Conservation (phyloP, 2,888 invertebrate genomes). For the Congeria kusceri region DNA sequence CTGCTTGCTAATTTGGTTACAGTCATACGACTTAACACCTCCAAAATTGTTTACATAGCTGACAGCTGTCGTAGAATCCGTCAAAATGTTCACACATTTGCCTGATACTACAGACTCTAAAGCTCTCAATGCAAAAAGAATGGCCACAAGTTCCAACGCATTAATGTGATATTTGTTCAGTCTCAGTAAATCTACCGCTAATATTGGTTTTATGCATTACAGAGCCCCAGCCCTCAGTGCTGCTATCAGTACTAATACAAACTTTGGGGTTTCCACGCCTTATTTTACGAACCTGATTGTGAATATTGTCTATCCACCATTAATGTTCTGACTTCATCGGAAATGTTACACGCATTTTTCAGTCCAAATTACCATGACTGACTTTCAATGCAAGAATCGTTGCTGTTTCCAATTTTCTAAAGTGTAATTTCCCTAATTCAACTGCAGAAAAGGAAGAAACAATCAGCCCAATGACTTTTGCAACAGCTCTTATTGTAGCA, state of each 20-base stretch:
- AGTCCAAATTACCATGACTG: slow-evolving; percentile 38
- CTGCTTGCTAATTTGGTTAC: slow-evolving; percentile 11
- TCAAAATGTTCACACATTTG: slow-evolving; percentile 34
- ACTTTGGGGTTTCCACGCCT: background rate
- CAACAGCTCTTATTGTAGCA: slow-evolving; percentile 41
- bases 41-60: slow-evolving; percentile 48
- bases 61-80: slow-evolving; percentile 48
- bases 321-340: slow-evolving; percentile 31
- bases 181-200: slow-evolving; percentile 23
- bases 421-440: slow-evolving; percentile 43
- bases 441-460: slow-evolving; percentile 50
- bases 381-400: slow-evolving; percentile 43
- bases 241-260: background rate
- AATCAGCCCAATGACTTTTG: slow-evolving; percentile 43
- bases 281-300: slow-evolving; percentile 23
- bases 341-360: slow-evolving; percentile 18
- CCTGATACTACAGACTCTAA: slow-evolving; percentile 11
- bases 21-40: background rate
- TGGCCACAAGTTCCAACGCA: slow-evolving; percentile 43
- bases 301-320: slow-evolving; percentile 53
- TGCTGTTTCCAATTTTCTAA: slow-evolving; percentile 37
- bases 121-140: slow-evolving; percentile 25
- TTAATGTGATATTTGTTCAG: slow-evolving; percentile 47
- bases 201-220: background rate
- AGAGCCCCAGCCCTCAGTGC: background rate